Evolutionary conservation across 2,888 invertebrate genomes (phyloP), one percentile per base, ranked within the genome.

Genomic region (Conus canariensis): DNA sequence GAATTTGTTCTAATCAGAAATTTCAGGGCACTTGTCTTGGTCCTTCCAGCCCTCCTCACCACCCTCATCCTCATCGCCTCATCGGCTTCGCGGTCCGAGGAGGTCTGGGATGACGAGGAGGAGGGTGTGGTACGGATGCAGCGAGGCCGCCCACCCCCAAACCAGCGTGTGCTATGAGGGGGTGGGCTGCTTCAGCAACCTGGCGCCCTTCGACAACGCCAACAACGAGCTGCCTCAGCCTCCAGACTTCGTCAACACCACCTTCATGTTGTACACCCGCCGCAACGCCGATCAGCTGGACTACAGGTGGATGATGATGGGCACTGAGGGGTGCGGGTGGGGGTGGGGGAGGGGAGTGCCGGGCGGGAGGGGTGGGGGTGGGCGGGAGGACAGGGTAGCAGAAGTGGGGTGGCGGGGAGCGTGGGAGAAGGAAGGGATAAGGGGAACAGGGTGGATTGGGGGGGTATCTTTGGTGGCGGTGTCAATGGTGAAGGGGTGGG

Each of bases 261-360:
- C 98, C 96, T 98, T 98, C 96, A 97, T 98, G 87, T 97, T 98
- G 92, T 98, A 98, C 96, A 96, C 96, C 0, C 93, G 96, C 56
- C 92, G 93, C 60, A 95, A 95, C 89, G 93, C 93, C 2, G 93
- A 93, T 25, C 90, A 90, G 6, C 14, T 19, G 14, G 89, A 86
- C n/a, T 88, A 58, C 19, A 88, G 77, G 88, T 87, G 1, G 12
- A 60, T 60, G 59, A 64, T 7, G 10, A 64, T 64, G 64, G 14
- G 70, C 45, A 19, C 22, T 70, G 70, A 19, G 19, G 19, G 14
- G 70, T 70, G 12, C 1, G 45, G 45, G 3, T 3, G 45, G 45
- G 45, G 45, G 30, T 30, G 30, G 45, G 45, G 1, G 45, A 3
- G 45, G 45, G 2, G 45, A 45, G 45, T 45, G 45, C 45, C 45